These are phyloP conservation scores for Tautogolabrus adspersus DNA, from an alignment of 2,113 vertebrate genomes.

Conservation along the genomic window DNA sequence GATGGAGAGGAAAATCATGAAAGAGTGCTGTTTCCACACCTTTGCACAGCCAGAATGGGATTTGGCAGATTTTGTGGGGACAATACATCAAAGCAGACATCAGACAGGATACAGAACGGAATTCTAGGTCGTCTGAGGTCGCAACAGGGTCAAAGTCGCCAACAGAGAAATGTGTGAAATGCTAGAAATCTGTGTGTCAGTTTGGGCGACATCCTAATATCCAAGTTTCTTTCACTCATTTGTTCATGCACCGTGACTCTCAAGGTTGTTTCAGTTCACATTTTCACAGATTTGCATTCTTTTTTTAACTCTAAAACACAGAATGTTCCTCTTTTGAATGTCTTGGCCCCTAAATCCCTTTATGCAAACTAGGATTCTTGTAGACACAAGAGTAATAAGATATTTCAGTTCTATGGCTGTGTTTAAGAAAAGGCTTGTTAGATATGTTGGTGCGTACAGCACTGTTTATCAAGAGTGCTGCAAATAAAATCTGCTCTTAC, in stretches of 20 bases:
- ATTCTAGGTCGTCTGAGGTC: slow-evolving; percentile 41
- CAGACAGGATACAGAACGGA: slow-evolving; percentile 20
- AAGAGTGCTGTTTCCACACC: slow-evolving; percentile 38
- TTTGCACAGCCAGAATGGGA: slow-evolving; percentile 29
- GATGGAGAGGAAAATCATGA: slow-evolving; percentile 19
- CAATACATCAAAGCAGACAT: slow-evolving; percentile 39
- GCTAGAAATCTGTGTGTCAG: background rate
- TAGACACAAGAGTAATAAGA: background rate
- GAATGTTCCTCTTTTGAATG: background rate
- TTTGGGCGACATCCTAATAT: slow-evolving; percentile 20
- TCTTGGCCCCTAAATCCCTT: background rate
- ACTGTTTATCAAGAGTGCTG: background rate
- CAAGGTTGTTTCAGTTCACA: no score
- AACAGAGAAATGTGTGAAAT: slow-evolving; percentile 10
- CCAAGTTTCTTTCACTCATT: slow-evolving; percentile 8
- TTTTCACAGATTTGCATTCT: background rate
- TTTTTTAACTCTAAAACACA: background rate
- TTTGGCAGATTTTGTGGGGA: slow-evolving; percentile 13
- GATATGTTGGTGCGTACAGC: background rate
- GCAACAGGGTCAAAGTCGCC: background rate
- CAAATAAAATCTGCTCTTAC: slow-evolving; percentile 27
- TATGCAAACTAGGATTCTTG: background rate
- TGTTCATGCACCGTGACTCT: background rate
- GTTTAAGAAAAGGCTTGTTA: background rate
- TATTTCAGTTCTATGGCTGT: background rate